Percentiles rank a stretch among this genome's conserved stretches.
These are phyloP conservation scores for Apantesis nais DNA, from an alignment of 2,888 invertebrate genomes.

Conservation along the genomic window DNA sequence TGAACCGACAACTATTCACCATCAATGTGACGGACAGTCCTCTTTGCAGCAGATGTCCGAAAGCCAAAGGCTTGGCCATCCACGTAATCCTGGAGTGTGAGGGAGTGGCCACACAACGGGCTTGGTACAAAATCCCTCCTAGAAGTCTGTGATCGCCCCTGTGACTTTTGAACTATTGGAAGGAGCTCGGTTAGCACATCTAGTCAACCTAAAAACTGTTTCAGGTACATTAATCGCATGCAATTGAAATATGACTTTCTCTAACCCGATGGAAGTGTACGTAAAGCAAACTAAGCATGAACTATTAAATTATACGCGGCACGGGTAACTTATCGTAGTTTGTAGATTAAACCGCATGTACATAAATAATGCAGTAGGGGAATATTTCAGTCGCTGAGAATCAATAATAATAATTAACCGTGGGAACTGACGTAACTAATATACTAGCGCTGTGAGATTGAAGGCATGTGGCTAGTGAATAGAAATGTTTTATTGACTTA, in stretches of 20 bases:
- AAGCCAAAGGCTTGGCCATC: too few relatives aligned
- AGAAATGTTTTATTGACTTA: background rate
- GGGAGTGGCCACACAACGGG: too few relatives aligned
- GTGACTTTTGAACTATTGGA: too few relatives aligned
- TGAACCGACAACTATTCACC: too few relatives aligned
- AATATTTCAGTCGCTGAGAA: background rate
- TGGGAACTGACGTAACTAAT: background rate
- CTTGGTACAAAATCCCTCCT: too few relatives aligned
- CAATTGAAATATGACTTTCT: background rate
- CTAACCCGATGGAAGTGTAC: background rate
- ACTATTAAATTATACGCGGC: background rate
- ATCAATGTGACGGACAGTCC: too few relatives aligned
- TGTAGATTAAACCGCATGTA: background rate
- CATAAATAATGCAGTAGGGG: background rate
- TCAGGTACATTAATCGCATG: background rate
- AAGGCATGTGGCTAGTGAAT: background rate
- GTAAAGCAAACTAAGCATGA: background rate
- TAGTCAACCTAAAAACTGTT: background rate
- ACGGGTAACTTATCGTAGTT: background rate
- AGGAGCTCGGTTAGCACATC: too few relatives aligned
- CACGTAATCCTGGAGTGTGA: too few relatives aligned
- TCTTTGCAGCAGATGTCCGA: too few relatives aligned
- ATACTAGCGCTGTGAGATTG: background rate
- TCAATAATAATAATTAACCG: background rate
- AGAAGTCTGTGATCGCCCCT: too few relatives aligned